Percentiles rank a stretch among this genome's conserved stretches.
phyloP scores from a whole-genome alignment of 2,888 invertebrate genomes.

The Graphium colonna region DNA sequence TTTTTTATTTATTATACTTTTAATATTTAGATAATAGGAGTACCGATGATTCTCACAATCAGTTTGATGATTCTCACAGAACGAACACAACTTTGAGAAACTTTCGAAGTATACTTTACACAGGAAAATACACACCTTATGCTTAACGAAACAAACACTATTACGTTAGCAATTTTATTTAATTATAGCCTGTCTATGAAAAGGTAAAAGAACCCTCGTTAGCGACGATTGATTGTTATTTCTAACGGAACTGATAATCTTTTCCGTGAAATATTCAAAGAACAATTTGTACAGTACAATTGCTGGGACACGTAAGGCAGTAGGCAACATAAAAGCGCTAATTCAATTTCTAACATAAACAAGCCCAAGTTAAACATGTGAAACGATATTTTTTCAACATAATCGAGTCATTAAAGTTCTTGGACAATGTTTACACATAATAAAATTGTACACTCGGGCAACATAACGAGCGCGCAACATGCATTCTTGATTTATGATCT shows the following conservation, averaged over 20 bases:
- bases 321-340: conserved; percentile 41
- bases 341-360: conserved; percentile 38
- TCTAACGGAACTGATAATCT: conserved; percentile 38
- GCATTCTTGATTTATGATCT: conserved; percentile 28
- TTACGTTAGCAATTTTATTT: conserved; percentile 26
- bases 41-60: too few species aligned
- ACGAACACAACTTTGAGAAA: too few species aligned
- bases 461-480: conserved; percentile 39
- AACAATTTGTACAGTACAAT: conserved; percentile 51
- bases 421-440: conserved; percentile 30
- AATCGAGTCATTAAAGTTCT: conserved; percentile 58
- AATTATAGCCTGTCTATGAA: conserved; percentile 25
- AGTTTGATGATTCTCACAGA: too few species aligned
- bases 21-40: too few species aligned
- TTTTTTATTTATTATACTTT: too few species aligned
- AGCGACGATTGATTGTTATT: conserved; percentile 40
- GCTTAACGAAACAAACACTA: conserved; percentile 20
- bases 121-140: conserved; percentile 18
- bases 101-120: background rate
- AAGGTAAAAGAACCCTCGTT: conserved; percentile 25
- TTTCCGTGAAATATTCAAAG: conserved; percentile 35
- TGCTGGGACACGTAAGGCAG: conserved; percentile 31
- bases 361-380: conserved; percentile 13
- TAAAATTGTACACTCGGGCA: conserved; percentile 27
- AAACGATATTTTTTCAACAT: conserved; percentile 42